phyloP scores from a whole-genome alignment of 2,797 vertebrate genomes.

The Chaunax sp. region DNA sequence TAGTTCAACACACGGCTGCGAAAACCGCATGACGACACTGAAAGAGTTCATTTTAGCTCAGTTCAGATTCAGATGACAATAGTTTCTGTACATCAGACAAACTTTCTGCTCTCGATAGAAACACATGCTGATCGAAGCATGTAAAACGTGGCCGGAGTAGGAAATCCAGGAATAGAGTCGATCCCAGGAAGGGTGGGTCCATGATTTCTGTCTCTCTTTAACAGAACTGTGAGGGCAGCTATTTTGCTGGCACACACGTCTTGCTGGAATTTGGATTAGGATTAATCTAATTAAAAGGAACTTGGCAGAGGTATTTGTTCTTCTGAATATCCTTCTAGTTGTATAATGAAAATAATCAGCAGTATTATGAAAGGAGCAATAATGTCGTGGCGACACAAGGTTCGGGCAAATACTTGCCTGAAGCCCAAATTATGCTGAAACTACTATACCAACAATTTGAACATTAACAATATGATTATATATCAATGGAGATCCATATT shows the following conservation, averaged over 20 bases:
- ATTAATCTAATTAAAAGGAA: too few relatives aligned
- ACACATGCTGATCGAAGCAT: neutral
- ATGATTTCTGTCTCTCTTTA: too few relatives aligned
- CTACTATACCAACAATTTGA: neutral
- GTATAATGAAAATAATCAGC: too few relatives aligned
- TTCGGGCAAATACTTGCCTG: neutral
- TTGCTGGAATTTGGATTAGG: too few relatives aligned
- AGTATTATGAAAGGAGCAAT: neutral
- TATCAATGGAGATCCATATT: neutral
- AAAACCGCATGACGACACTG: conserved; percentile 20
- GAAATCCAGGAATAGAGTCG: conserved; percentile 2
- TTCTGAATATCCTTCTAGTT: too few relatives aligned
- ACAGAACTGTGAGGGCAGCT: too few relatives aligned
- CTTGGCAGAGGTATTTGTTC: too few relatives aligned
- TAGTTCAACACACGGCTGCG: conserved; percentile 11
- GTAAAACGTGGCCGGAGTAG: neutral
- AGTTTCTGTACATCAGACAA: neutral
- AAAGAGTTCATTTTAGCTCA: conserved; percentile 8
- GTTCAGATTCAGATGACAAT: neutral
- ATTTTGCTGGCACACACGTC: too few relatives aligned
- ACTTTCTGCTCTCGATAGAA: neutral
- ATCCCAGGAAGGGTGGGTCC: too few relatives aligned
- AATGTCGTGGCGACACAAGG: neutral
- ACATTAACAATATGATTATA: neutral
- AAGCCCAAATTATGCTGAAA: too few relatives aligned